phyloP scores from a whole-genome alignment of 2,113 vertebrate species.

The Suricata suricatta region DNA sequence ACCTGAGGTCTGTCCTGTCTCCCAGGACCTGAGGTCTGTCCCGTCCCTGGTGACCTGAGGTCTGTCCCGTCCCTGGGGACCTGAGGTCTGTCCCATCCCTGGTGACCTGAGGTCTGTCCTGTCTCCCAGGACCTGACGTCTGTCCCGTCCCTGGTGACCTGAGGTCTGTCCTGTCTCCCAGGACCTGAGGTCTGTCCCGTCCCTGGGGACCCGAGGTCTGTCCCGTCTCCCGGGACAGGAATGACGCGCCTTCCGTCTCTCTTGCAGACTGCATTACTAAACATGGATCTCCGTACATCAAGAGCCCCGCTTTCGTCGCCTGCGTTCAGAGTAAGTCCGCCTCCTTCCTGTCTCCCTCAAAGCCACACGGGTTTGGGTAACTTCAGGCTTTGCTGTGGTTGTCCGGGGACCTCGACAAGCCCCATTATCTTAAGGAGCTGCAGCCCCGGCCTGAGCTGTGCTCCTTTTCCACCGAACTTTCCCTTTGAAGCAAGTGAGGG shows the following conservation, averaged over 20 bases:
- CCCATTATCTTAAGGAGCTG: not conserved
- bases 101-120: not conserved
- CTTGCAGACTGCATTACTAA: constrained; percentile 89
- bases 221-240: constrained; percentile 25
- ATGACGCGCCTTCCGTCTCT: constrained; percentile 66
- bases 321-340: constrained; percentile 95
- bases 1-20: not conserved
- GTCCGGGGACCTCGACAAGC: not conserved
- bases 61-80: not conserved
- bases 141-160: not conserved
- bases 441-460: not conserved
- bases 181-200: not conserved
- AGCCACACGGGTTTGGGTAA: not conserved
- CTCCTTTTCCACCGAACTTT: not conserved
- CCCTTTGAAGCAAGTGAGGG: not conserved
- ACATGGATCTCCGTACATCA: constrained; percentile 88
- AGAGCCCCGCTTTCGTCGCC: constrained; percentile 90
- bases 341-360: constrained; percentile 26
- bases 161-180: constrained; percentile 24
- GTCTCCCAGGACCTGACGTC: not conserved
- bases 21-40: not conserved
- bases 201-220: not conserved
- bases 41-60: too few relatives aligned
- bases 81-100: too few relatives aligned
- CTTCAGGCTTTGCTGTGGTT: not conserved